Conservation (phyloP, 2,888 invertebrate genomes). For the Ctenicera cuprea region DNA sequence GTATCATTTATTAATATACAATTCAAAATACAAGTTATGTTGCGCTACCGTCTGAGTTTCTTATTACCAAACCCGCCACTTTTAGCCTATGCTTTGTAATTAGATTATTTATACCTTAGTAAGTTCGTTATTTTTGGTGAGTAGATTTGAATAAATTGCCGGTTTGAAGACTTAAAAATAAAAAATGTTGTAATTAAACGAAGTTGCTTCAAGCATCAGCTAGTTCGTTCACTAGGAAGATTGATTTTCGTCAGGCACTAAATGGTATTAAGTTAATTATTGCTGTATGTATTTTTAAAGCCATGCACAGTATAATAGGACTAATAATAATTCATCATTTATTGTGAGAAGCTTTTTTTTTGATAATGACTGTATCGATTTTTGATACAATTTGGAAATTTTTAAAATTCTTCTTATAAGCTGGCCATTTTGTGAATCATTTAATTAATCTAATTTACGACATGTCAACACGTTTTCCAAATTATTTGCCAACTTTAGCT, state of each 20-base stretch:
- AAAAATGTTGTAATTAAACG: slow-evolving; percentile 17
- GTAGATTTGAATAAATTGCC: slow-evolving; percentile 27
- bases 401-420: too few species aligned
- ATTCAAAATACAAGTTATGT: slow-evolving; percentile 63
- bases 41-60: slow-evolving; percentile 68
- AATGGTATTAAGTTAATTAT: too few species aligned
- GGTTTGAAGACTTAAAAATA: slow-evolving; percentile 9
- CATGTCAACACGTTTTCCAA: too few species aligned
- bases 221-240: not conserved
- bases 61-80: slow-evolving; percentile 67
- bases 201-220: not conserved
- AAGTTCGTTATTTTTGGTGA: slow-evolving; percentile 51
- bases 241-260: not conserved
- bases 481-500: too few species aligned
- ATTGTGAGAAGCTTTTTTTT: too few species aligned
- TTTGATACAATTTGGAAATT: too few species aligned
- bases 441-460: too few species aligned
- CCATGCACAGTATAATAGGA: too few species aligned
- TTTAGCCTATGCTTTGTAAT: slow-evolving; percentile 68
- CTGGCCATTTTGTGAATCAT: too few species aligned
- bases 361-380: too few species aligned
- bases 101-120: slow-evolving; percentile 69
- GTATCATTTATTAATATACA: slow-evolving; percentile 42
- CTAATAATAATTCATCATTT: too few species aligned
- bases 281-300: too few species aligned